Conservation (phyloP, 2,888 invertebrate genomes). For the Drosophila recens region DNA sequence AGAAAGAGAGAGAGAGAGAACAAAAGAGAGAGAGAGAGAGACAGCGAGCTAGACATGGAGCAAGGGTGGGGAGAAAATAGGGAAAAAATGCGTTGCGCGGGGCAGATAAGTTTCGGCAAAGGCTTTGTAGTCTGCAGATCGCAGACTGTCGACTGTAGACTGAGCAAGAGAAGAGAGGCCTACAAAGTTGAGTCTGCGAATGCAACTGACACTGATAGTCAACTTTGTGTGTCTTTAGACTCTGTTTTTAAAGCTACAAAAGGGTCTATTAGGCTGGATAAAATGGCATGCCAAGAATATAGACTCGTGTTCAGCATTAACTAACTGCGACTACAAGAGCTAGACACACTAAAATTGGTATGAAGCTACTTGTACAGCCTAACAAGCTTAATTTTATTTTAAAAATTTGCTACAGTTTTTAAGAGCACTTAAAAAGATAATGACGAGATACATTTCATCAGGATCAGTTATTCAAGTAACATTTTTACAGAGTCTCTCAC, state of each 20-base stretch:
- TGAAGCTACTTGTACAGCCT: neutral
- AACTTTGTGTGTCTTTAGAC: constrained; percentile 5
- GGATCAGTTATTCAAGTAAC: neutral
- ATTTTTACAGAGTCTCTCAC: neutral
- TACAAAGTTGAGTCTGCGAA: constrained; percentile 20
- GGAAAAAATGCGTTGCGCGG: constrained; percentile 55
- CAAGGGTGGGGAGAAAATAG: neutral
- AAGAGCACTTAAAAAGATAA: too few species aligned
- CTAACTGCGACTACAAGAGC: neutral
- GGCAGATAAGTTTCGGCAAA: constrained; percentile 76
- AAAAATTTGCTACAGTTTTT: neutral
- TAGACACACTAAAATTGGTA: neutral
- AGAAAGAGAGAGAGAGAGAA: neutral
- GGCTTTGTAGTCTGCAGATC: constrained; percentile 68
- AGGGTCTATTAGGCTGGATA: neutral
- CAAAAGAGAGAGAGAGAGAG: neutral
- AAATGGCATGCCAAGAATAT: too few species aligned
- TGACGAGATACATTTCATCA: too few species aligned
- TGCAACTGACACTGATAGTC: neutral
- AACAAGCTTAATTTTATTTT: neutral
- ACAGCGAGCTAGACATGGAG: neutral
- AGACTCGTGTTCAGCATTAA: too few species aligned
- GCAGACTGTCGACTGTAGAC: constrained; percentile 13
- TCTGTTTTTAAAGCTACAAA: neutral
- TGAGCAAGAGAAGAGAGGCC: constrained; percentile 17